Evolutionary conservation across 2,113 vertebrate genomes (phyloP), one percentile per base, ranked within the genome.

Genomic region (Bombycilla garrulus): DNA sequence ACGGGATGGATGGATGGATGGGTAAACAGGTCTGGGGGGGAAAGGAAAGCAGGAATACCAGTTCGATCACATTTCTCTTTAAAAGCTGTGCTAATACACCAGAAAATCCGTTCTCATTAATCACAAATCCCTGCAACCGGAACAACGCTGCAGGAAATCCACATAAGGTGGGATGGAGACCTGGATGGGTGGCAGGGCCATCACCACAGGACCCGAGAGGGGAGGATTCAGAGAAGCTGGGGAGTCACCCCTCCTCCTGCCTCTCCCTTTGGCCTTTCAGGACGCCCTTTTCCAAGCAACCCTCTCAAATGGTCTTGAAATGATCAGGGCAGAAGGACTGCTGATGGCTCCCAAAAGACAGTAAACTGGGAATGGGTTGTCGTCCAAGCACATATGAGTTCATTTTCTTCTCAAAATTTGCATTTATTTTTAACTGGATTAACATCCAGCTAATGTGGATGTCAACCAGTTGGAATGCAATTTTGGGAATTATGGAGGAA

Each of bases 341-440:
- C 28, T 88, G 81, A 62, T 93, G 79, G 65, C 84, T 93, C 87
- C 88, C 86, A 48, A 78, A 96, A 96, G 69, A 31, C 50, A 64
- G 36, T 33, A 23, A 72, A 78, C 17, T 57, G 80, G 81, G 88
- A 94, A 54, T 36, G 79, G 92, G 78, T 90, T 95, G 80, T 96
- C 93, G 95, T 97, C 90, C 83, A 92, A 82, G 94, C 78, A 95
- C 83, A 64, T 47, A 74, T 58, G 91, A 96, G 73, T 56, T 97
- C 94, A 95, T 95, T 82, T 91, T 87, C 88, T 85, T 89, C 82
- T 95, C 81, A 87, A 97, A 97, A 97, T 96, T 93, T 84, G 88
- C 95, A 94, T 97, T 97, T 94, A 95, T 97, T 98, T 96, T 92
- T 93, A 96, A 96, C 96, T 88, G 94, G 94, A 97, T 98, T 97